Evolutionary conservation across 2,888 invertebrate genomes (phyloP), one percentile per base, ranked within the genome.

Genomic region (Strigamia transsilvanica): DNA sequence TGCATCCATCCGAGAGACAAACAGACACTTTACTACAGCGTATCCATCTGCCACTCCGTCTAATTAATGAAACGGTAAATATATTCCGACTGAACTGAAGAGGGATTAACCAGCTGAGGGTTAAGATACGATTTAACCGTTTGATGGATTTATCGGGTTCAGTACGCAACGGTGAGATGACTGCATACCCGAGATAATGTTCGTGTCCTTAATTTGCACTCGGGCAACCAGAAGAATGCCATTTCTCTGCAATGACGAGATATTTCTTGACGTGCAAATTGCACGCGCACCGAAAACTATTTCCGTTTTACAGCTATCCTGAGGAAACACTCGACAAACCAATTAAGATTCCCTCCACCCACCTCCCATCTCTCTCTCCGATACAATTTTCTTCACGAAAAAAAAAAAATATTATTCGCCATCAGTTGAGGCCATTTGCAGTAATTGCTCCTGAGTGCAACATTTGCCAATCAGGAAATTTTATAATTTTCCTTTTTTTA

Each of bases 161-260:
- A n/a, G 10, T 3, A 7, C 9, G 9, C 27, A 10, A 27, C 73
- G 73, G 32, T n/a, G 73, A 73, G 73, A 73, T 27, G 73, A 73
- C 73, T 73, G 73, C 73, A 73, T 27, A 32, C 73, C 73, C 73
- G 73, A 73, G 73, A 73, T 73, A 73, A 73, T 73, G 73, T 73
- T 73, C 73, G 73, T 73, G 73, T 73, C 73, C 73, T 73, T 73
- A 73, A 73, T 73, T 73, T 73, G 73, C 73, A 73, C 73, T 73
- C 73, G 73, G 73, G 73, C 73, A 73, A 73, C 73, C 73, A 73
- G 73, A 73, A 73, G 73, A 73, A 73, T 73, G 73, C 73, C 73
- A 73, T 73, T 73, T 32, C 27, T 73, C 73, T 73, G 73, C 73
- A 32, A 12, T 73, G 27, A 73, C 73, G 32, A 73, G 73, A 73